Evolutionary conservation across 1,140 invertebrate species (phyloP), one percentile per base, ranked within the genome.

Genomic region (Megathymus violae): DNA sequence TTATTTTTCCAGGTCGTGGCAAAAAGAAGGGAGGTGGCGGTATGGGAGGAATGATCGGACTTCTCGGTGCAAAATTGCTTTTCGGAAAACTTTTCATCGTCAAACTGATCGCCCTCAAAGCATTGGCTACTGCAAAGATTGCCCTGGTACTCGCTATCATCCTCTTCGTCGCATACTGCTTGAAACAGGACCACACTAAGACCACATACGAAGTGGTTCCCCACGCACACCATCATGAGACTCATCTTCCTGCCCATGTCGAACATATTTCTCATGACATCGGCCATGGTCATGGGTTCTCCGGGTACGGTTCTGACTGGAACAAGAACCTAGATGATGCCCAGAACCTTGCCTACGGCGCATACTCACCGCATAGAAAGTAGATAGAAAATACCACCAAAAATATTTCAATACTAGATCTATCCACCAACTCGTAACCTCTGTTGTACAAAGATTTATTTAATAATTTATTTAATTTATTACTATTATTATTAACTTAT

Each of bases 41-140:
- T 15, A 73, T 88, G 17, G 84, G 78, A 4, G 85, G 71, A 3
- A 75, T 91, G 17, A 85, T 91, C 41, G 88, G 86, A 31, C 83
- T 91, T 10, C 71, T 91, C 3, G 86, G 77, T 14, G 86, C 86
- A 13, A 90, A 90, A 47, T 46, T 91, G 1, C 64, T 89, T 5
- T 67, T 91, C 27, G 85, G 86, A 3, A 91, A 91, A 52, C 79
- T 91, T n/a, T 85, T 91, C 67, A 85, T 91, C 58, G 84, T 91
- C 5, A 91, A 91, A 38, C 80, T 91, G 19, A 82, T 91, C 38
- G 88, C 88, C 1, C 70, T 91, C 13, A 91, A 91, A 44, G 88
- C 88, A 0, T 64, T 89, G n/a, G 86, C 86, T 0, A 89, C 86
- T 14, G 88, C 85, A 5, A 89, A 91, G 68, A 85, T 89, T 11